Evolutionary conservation across 2,888 invertebrate species (phyloP), one percentile per base, ranked within the genome.

Genomic region (Heliconius aoede): DNA sequence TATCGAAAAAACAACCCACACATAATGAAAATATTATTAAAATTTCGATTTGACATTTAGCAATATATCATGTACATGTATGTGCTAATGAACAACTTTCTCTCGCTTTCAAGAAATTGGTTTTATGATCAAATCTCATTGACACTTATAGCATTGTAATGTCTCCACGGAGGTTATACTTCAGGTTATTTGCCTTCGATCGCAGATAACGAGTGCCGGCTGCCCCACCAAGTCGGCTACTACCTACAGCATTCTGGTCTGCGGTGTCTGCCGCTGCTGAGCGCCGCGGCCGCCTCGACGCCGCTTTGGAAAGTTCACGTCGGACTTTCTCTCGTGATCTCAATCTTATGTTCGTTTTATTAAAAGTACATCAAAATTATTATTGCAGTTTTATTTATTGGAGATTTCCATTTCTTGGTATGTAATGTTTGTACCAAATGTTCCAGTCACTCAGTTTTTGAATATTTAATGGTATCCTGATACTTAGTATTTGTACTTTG

Each of bases 131-230:
- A 69, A 24, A 21, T 51, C 30, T 28, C 68, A 30, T 18, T 55
- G 51, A 51, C n/a, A 32, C 11, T 71, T 55, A 46, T 26, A 60
- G 71, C 28, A 55, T 71, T 74, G 62, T 74, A 36, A 55, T 40
- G 40, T 13, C 58, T 60, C 9, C 30, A 30, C 30, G 36, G 40
- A 60, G 58, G 40, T 72, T 61, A 28, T 36, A 28, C 26, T 60
- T 11, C 21, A 61, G 26, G 26, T 72, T 40, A 21, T 60, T 30
- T n/a, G 64, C 73, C 73, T 62, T 72, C 58, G 26, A 72, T 36
- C 36, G 28, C 92, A 96, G 97, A 96, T 90, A 94, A 94, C 68
- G 96, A 96, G 77, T 97, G 97, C 84, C 95, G 95, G 75, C 94
- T 94, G 83, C 96, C 96, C 40, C 95, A 96, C 84, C 95, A 97